Evolutionary conservation across 2,888 invertebrate species (phyloP), one percentile per base, ranked within the genome.

Genomic region (Oscheius sp.): DNA sequence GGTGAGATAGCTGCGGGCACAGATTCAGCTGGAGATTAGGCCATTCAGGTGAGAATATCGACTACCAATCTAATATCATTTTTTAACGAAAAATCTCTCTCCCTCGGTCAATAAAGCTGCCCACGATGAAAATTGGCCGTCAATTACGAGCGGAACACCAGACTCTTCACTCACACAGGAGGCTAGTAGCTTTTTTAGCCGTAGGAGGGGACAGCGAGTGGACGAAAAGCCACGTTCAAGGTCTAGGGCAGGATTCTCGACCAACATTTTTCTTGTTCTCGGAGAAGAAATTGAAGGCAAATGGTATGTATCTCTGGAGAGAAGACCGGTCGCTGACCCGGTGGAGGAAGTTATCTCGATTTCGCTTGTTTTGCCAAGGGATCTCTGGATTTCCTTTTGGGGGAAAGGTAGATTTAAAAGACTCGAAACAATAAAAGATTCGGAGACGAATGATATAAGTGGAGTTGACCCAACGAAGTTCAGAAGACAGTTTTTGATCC

Each of bases 281-380:
- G 29, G 53, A 12, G 48, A n/a, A n/a, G n/a, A n/a, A n/a, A n/a
- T n/a, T n/a, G n/a, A n/a, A n/a, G n/a, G n/a, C n/a, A n/a, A n/a
- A 25, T 25, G 27, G 52, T 52, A 37, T 34, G n/a, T 20, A 25
- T 29, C 45, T 23, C 61, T 45, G 12, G 61, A 61, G 46, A 45
- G 42, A 45, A 61, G 61, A 61, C 61, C 61, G 61, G 61, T 61
- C 61, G 61, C 23, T 61, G 61, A 45, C 61, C 61, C 61, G n/a
- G n/a, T n/a, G n/a, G n/a, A n/a, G n/a, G n/a, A n/a, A n/a, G n/a
- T n/a, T n/a, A n/a, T n/a, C n/a, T n/a, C n/a, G n/a, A n/a, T n/a
- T n/a, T n/a, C n/a, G n/a, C n/a, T n/a, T n/a, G n/a, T n/a, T n/a
- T n/a, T n/a, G n/a, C n/a, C n/a, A n/a, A n/a, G n/a, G n/a, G n/a